These are phyloP conservation scores for Phymastichus coffea DNA, from an alignment of 1,140 invertebrate species.

Conservation along the genomic window DNA sequence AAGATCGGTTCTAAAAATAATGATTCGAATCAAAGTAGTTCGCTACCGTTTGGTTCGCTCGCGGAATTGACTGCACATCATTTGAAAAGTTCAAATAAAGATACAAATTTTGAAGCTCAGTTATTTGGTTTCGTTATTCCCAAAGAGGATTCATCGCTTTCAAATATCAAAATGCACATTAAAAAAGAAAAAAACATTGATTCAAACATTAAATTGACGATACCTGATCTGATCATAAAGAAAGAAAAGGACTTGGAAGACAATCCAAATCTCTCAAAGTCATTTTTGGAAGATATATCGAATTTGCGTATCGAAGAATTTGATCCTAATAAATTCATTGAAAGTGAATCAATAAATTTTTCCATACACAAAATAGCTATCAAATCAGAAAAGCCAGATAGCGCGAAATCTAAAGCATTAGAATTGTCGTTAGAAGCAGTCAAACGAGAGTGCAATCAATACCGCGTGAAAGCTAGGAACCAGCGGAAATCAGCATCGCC, in stretches of 20 bases:
- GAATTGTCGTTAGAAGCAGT: slow-evolving; percentile 3
- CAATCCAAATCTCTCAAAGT: background rate
- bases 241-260: background rate
- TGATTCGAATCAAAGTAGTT: background rate
- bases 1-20: slow-evolving; percentile 20
- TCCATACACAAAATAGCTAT: slow-evolving; percentile 36
- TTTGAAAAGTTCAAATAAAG: slow-evolving; percentile 43
- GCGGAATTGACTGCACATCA: slow-evolving; percentile 45
- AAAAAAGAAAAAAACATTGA: slow-evolving; percentile 8
- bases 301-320: slow-evolving; percentile 11
- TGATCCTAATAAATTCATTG: background rate
- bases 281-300: slow-evolving; percentile 7
- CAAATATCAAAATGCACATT: background rate
- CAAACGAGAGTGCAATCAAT: no score
- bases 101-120: no score
- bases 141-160: slow-evolving; percentile 12
- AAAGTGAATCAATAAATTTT: slow-evolving; percentile 31
- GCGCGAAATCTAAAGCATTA: background rate
- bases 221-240: background rate
- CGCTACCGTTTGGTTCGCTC: slow-evolving; percentile 35
- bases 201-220: background rate
- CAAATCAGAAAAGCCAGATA: slow-evolving; percentile 10
- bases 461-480: no score
- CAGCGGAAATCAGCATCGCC: slow-evolving; percentile 48
- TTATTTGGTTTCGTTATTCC: no score